Conservation (phyloP, 2,888 invertebrate genomes). For the Melanophora roralis region DNA sequence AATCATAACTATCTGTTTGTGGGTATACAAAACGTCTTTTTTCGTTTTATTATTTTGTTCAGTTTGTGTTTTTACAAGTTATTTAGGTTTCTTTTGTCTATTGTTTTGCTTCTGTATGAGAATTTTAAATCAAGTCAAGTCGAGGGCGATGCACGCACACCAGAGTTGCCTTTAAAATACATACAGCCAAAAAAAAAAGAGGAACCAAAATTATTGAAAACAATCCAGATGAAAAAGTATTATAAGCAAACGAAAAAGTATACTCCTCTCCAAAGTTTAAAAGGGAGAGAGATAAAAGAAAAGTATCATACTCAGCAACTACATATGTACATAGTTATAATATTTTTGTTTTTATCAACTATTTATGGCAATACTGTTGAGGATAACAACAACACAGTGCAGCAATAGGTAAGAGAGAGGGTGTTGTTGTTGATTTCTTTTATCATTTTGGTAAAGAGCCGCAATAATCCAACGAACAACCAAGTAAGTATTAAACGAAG, state of each 20-base stretch:
- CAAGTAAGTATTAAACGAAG: constrained; percentile 1
- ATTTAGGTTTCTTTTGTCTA: constrained; percentile 50
- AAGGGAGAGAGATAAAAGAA: not conserved
- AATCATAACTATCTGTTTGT: not conserved
- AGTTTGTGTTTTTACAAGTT: constrained; percentile 20
- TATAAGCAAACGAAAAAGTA: constrained; percentile 10
- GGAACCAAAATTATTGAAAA: constrained; percentile 2
- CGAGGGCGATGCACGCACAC: constrained; percentile 64
- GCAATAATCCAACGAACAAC: constrained; percentile 19
- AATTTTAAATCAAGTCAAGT: constrained; percentile 54
- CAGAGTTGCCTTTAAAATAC: constrained; percentile 41
- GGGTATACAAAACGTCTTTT: not conserved
- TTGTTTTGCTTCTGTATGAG: constrained; percentile 39
- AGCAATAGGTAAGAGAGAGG: not conserved
- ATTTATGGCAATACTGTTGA: not conserved
- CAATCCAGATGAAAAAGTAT: not conserved
- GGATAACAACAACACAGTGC: constrained; percentile 3
- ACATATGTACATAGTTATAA: not conserved
- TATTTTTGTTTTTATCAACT: constrained; percentile 16
- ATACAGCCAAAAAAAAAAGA: constrained; percentile 20
- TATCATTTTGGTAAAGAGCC: not conserved
- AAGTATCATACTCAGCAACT: not conserved
- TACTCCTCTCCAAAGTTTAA: not conserved
- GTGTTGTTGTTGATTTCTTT: constrained; percentile 11
- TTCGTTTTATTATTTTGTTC: not conserved